These are phyloP conservation scores for Branchellion lobata DNA, from an alignment of 2,888 invertebrate genomes.

Conservation along the genomic window DNA sequence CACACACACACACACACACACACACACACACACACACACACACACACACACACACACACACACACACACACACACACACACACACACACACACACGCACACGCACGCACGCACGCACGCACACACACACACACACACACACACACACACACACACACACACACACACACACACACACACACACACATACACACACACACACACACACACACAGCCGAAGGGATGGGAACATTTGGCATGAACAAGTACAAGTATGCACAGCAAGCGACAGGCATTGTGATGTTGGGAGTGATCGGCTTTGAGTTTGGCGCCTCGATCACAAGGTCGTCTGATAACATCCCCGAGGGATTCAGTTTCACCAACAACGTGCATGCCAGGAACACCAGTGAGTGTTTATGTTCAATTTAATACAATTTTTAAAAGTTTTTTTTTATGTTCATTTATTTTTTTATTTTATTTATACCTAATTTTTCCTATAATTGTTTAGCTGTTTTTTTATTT, in stretches of 20 bases:
- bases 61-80: too few relatives aligned
- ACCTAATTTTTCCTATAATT: background rate
- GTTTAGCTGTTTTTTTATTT: too few relatives aligned
- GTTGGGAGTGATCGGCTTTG: slow-evolving; percentile 93
- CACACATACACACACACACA: too few relatives aligned
- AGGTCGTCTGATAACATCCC: slow-evolving; percentile 58
- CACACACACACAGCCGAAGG: background rate
- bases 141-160: too few relatives aligned
- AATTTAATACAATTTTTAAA: background rate
- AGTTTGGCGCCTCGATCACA: slow-evolving; percentile 89
- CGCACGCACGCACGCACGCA: too few relatives aligned
- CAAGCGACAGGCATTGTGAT: slow-evolving; percentile 96
- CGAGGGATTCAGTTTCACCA: slow-evolving; percentile 78
- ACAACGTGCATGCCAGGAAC: slow-evolving; percentile 83
- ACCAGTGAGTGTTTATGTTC: slow-evolving; percentile 71
- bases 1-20: too few relatives aligned
- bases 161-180: too few relatives aligned
- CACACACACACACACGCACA: too few relatives aligned
- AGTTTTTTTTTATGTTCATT: background rate
- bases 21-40: too few relatives aligned
- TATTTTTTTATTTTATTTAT: background rate
- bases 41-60: too few relatives aligned
- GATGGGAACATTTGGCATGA: background rate
- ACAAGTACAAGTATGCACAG: slow-evolving; percentile 6
- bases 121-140: too few relatives aligned